Evolutionary conservation across 2,888 invertebrate genomes (phyloP).

Genomic region (Leptarthrus brevirostris): DNA sequence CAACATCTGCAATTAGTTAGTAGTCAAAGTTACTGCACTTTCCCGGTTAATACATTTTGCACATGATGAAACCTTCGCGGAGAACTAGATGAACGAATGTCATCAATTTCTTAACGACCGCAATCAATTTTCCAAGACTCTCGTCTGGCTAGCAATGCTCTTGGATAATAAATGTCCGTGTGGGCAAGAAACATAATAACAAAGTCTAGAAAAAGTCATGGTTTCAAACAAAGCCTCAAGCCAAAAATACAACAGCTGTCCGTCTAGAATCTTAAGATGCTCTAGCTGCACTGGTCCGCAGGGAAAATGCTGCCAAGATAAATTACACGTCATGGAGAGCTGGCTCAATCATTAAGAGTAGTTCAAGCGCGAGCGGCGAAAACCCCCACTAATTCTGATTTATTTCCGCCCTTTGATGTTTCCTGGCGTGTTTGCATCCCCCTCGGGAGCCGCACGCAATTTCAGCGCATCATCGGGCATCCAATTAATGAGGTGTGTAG

Average conservation of each 20-base stretch:
- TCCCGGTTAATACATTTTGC: not conserved
- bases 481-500: slow-evolving; percentile 29
- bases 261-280: not conserved
- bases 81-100: not conserved
- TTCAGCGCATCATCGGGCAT: slow-evolving; percentile 4
- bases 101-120: not conserved
- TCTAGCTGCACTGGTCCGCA: slow-evolving; percentile 17
- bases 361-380: slow-evolving; percentile 3
- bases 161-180: not conserved
- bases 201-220: not conserved
- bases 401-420: slow-evolving; percentile 35
- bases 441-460: not conserved
- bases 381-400: slow-evolving; percentile 19
- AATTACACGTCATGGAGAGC: slow-evolving; percentile 24
- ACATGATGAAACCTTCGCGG: not conserved
- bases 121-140: slow-evolving; percentile 10
- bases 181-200: slow-evolving; percentile 11
- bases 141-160: too few relatives aligned
- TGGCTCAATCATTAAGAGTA: slow-evolving; percentile 32
- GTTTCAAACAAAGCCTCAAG: slow-evolving; percentile 8
- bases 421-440: not conserved
- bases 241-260: slow-evolving; percentile 13
- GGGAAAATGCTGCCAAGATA: slow-evolving; percentile 17
- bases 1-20: too few relatives aligned
- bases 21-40: too few relatives aligned